A percentile compares a stretch with the other conserved stretches of the same genome.
These are phyloP conservation scores for Thumatha senex DNA, from an alignment of 2,888 invertebrate genomes.

Conservation along the genomic window DNA sequence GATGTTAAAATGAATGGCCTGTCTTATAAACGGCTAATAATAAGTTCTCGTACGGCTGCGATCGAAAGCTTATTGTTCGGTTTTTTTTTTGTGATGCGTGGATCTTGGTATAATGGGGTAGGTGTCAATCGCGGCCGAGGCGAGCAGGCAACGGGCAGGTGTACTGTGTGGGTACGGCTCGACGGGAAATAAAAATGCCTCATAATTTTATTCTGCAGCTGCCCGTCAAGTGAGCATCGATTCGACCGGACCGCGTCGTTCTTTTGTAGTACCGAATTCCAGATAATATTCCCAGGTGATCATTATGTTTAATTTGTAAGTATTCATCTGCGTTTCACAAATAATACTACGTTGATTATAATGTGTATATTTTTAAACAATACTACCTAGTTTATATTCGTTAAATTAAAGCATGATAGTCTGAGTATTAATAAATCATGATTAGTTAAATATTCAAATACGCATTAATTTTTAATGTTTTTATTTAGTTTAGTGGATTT, in stretches of 20 bases:
- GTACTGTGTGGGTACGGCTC: constrained; percentile 45
- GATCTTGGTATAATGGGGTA: constrained; percentile 73
- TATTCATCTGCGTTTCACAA: constrained; percentile 47
- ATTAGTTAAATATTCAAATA: no score
- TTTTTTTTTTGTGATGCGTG: constrained; percentile 65
- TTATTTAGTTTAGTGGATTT: no score
- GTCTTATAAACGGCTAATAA: constrained; percentile 77
- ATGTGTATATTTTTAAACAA: constrained; percentile 12
- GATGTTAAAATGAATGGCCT: constrained; percentile 78
- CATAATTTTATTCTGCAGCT: constrained; percentile 81
- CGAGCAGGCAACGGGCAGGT: constrained; percentile 61
- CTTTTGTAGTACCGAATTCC: constrained; percentile 72
- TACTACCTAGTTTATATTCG: constrained; percentile 11
- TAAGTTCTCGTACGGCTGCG: constrained; percentile 79
- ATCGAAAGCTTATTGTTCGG: constrained; percentile 72
- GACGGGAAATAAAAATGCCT: constrained; percentile 73
- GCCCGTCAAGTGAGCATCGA: constrained; percentile 75
- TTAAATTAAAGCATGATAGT: constrained; percentile 13
- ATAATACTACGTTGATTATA: constrained; percentile 18
- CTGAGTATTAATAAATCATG: background rate
- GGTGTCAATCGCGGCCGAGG: constrained; percentile 76
- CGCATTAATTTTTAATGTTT: no score
- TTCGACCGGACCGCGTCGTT: constrained; percentile 57
- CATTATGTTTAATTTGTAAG: constrained; percentile 66
- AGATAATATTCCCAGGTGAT: constrained; percentile 63